phyloP scores from a whole-genome alignment of 1,140 invertebrate species.

The Planococcus citri region DNA sequence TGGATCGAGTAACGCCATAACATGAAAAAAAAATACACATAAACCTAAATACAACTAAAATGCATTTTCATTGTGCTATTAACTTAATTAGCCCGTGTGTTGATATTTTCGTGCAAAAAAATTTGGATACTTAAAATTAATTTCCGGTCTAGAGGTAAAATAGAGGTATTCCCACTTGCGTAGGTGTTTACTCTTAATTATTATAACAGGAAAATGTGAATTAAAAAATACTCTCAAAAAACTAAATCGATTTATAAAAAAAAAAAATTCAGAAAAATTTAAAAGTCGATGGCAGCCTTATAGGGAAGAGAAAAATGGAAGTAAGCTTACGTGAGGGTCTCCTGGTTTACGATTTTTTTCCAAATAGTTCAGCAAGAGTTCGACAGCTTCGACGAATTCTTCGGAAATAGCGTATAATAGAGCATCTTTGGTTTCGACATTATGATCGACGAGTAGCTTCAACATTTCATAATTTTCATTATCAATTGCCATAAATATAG shows the following conservation, averaged over 20 bases:
- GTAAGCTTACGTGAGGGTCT: conserved; percentile 57
- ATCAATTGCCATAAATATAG: conserved; percentile 92
- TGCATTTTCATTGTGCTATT: background rate
- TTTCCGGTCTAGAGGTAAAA: background rate
- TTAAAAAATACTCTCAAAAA: too few species aligned
- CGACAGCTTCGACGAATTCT: conserved; percentile 96
- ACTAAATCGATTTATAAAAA: too few species aligned
- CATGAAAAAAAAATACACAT: background rate
- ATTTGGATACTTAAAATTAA: background rate
- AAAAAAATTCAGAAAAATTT: too few species aligned
- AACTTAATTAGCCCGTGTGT: background rate
- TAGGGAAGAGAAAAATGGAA: background rate
- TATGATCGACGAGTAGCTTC: conserved; percentile 77
- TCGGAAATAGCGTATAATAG: conserved; percentile 93
- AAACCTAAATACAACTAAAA: background rate
- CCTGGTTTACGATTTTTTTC: conserved; percentile 65
- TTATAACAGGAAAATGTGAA: too few species aligned
- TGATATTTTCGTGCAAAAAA: background rate
- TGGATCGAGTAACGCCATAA: background rate
- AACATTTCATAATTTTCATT: conserved; percentile 99
- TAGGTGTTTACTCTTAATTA: too few species aligned
- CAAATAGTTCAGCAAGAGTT: conserved; percentile 86
- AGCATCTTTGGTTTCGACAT: conserved; percentile 83
- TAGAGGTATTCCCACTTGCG: too few species aligned
- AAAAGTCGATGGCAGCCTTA: too few species aligned